Percentiles rank a stretch among this genome's conserved stretches.
Evolutionary conservation across 2,888 invertebrate species (phyloP).

Genomic region (Tortrix viridana): DNA sequence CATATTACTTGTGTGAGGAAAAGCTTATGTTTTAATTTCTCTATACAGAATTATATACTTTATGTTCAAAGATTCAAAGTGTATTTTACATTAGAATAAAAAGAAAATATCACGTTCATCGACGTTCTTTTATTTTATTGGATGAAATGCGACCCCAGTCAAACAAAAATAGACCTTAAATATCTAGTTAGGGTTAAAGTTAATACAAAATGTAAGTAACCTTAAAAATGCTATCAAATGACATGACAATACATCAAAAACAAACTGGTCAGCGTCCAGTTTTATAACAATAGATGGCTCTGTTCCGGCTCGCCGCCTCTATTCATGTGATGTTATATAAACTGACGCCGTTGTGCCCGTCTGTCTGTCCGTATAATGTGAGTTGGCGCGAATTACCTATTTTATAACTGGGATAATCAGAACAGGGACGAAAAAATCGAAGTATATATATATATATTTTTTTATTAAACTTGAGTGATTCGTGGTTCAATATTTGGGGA

Average conservation of each 20-base stretch:
- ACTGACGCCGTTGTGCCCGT: constrained; percentile 18
- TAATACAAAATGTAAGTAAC: background rate
- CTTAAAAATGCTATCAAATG: constrained; percentile 15
- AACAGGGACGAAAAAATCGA: background rate
- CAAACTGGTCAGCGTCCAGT: constrained; percentile 41
- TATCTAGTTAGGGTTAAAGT: background rate
- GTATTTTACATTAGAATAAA: too few species aligned
- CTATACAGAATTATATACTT: too few species aligned
- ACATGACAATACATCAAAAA: background rate
- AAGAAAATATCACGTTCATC: too few species aligned
- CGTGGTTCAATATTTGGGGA: too few species aligned
- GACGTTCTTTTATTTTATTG: too few species aligned
- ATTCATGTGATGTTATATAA: constrained; percentile 74
- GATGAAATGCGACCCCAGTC: too few species aligned
- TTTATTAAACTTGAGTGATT: too few species aligned
- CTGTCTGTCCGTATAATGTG: constrained; percentile 42
- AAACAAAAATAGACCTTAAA: background rate
- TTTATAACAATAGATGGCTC: constrained; percentile 52
- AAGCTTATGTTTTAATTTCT: too few species aligned
- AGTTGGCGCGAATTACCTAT: background rate
- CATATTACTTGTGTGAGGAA: too few species aligned
- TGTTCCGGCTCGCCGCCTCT: constrained; percentile 55
- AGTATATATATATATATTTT: background rate
- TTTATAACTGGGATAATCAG: background rate
- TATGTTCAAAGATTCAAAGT: too few species aligned